Percentiles rank a stretch among this genome's conserved stretches.
These are phyloP conservation scores for Heliconius hewitsoni DNA, from an alignment of 1,140 invertebrate species.

Conservation along the genomic window DNA sequence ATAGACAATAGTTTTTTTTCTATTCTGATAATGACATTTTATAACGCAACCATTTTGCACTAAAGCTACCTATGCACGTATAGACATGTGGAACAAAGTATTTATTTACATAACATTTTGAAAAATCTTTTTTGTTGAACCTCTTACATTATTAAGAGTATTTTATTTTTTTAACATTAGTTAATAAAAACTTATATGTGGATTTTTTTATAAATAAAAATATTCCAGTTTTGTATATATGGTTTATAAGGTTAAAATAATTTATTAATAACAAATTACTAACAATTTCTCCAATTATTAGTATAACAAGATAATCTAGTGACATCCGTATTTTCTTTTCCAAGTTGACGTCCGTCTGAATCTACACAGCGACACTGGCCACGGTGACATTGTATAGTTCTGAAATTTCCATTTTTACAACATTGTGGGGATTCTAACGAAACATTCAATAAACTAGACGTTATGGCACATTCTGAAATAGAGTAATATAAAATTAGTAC, in stretches of 20 bases:
- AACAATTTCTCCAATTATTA: slow-evolving; percentile 59
- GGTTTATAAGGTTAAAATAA: background rate
- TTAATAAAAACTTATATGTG: background rate
- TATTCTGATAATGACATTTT: background rate
- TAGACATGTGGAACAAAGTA: background rate
- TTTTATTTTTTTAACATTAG: background rate
- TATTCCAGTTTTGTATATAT: background rate
- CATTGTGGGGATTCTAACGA: slow-evolving; percentile 79
- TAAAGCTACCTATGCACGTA: background rate
- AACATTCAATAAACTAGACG: slow-evolving; percentile 69
- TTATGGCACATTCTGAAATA: slow-evolving; percentile 82
- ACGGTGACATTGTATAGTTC: slow-evolving; percentile 81
- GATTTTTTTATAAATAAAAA: background rate
- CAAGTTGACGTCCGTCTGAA: slow-evolving; percentile 81
- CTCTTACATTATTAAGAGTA: no score
- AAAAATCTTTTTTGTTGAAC: no score
- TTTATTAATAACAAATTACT: slow-evolving; percentile 22
- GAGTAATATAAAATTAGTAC: background rate
- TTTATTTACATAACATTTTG: background rate
- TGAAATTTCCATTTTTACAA: slow-evolving; percentile 83
- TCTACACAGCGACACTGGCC: slow-evolving; percentile 83
- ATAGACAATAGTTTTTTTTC: slow-evolving; percentile 19
- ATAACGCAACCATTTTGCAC: background rate
- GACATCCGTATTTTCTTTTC: slow-evolving; percentile 57
- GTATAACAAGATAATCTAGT: slow-evolving; percentile 62